phyloP scores from a whole-genome alignment of 1,140 invertebrate genomes.

The Drosophila orena region DNA sequence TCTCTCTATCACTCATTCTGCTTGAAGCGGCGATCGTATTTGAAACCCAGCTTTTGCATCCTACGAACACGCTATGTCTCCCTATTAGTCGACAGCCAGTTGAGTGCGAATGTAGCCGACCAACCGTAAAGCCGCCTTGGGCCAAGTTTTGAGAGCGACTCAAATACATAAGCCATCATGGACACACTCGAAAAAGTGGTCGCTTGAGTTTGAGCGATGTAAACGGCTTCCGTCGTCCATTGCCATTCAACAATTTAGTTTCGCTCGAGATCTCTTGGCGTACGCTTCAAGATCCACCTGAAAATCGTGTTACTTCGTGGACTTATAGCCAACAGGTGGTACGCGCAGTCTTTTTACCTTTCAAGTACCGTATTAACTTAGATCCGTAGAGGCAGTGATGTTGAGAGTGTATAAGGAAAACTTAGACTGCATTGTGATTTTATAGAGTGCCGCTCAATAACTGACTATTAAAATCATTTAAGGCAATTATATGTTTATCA shows the following conservation, averaged over 20 bases:
- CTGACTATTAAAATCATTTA: no score
- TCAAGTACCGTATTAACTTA: not conserved
- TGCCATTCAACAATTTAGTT: slow-evolving; percentile 71
- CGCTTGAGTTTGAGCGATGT: slow-evolving; percentile 44
- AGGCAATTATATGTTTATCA: no score
- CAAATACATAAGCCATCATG: slow-evolving; percentile 24
- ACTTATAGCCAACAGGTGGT: slow-evolving; percentile 47
- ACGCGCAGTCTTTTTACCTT: slow-evolving; percentile 13
- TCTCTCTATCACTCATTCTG: slow-evolving; percentile 5
- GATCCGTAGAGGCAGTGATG: not conserved
- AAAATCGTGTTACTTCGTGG: slow-evolving; percentile 23
- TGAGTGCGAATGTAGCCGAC: slow-evolving; percentile 67
- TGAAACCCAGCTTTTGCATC: slow-evolving; percentile 16
- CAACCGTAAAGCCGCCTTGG: slow-evolving; percentile 68
- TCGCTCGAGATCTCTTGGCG: slow-evolving; percentile 76
- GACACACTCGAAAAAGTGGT: slow-evolving; percentile 8
- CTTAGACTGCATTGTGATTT: no score
- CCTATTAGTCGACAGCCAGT: slow-evolving; percentile 58
- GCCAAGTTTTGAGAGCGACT: slow-evolving; percentile 65
- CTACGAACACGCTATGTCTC: slow-evolving; percentile 21
- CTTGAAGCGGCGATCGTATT: slow-evolving; percentile 11
- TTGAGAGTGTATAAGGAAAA: not conserved
- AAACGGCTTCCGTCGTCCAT: slow-evolving; percentile 59
- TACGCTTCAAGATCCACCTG: slow-evolving; percentile 69
- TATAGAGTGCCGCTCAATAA: not conserved